Evolutionary conservation across 2,888 invertebrate genomes (phyloP).

Genomic region (Theodoxus fluviatilis): DNA sequence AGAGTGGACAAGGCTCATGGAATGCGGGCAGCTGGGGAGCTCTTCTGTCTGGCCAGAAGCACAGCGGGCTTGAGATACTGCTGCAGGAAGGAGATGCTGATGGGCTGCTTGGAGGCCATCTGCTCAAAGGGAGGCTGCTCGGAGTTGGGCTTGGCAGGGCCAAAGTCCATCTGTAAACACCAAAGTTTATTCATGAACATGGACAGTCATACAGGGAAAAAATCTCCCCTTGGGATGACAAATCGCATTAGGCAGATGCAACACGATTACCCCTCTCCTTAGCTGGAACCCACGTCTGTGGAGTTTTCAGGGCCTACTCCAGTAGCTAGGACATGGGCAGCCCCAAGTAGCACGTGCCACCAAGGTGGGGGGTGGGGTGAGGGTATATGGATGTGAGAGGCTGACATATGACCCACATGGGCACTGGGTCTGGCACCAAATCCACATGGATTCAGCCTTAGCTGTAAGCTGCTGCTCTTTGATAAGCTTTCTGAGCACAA

Average conservation of each 20-base stretch:
- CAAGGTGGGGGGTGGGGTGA: too few relatives aligned
- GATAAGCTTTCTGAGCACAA: too few relatives aligned
- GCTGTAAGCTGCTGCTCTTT: too few relatives aligned
- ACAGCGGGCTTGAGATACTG: slow-evolving; percentile 52
- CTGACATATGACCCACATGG: too few relatives aligned
- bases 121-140: slow-evolving; percentile 54
- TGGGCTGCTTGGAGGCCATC: slow-evolving; percentile 54
- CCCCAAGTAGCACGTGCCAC: too few relatives aligned
- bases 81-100: slow-evolving; percentile 54
- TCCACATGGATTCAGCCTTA: too few relatives aligned
- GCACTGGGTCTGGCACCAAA: too few relatives aligned
- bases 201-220: not conserved
- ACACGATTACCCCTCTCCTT: not conserved
- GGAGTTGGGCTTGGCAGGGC: slow-evolving; percentile 33
- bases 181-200: not conserved
- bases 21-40: slow-evolving; percentile 17
- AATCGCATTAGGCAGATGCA: not conserved
- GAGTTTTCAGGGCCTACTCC: too few relatives aligned
- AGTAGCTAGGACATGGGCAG: too few relatives aligned
- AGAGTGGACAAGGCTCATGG: too few relatives aligned
- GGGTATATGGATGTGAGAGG: too few relatives aligned
- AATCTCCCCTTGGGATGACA: not conserved
- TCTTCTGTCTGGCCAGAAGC: slow-evolving; percentile 33
- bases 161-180: slow-evolving; percentile 53
- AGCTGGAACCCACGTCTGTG: too few relatives aligned